Conservation (phyloP, 1,140 invertebrate genomes). For the Zaprionus ghesquierei region DNA sequence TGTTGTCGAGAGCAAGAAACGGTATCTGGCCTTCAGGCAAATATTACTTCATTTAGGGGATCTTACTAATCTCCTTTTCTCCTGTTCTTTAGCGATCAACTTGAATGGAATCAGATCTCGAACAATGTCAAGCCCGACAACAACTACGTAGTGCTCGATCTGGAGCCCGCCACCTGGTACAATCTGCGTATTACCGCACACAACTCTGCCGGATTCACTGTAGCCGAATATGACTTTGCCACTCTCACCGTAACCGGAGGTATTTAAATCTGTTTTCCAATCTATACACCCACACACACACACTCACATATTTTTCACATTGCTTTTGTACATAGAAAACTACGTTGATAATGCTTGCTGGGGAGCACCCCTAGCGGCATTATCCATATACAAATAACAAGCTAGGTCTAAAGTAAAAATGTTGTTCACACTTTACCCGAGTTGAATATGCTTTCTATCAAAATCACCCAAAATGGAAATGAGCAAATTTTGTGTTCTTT, state of each 20-base stretch:
- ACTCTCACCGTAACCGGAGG: conserved; percentile 97
- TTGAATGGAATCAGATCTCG: conserved; percentile 96
- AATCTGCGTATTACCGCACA: conserved; percentile 95
- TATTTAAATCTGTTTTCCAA: conserved; percentile 84
- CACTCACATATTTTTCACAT: conserved; percentile 43
- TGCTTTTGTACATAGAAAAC: conserved; percentile 82
- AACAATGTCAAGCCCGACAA: conserved; percentile 95
- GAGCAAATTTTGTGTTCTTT: conserved; percentile 56
- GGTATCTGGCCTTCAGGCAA: conserved; percentile 84
- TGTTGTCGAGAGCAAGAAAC: conserved; percentile 97
- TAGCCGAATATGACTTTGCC: conserved; percentile 96
- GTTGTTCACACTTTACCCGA: conserved; percentile 48
- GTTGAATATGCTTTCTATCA: conserved; percentile 66
- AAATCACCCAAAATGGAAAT: conserved; percentile 42
- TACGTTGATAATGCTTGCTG: conserved; percentile 63
- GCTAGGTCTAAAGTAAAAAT: conserved; percentile 59
- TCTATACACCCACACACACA: conserved; percentile 30
- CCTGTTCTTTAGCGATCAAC: conserved; percentile 85
- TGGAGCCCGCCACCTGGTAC: conserved; percentile 97
- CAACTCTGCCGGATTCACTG: conserved; percentile 97
- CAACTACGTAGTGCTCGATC: conserved; percentile 94
- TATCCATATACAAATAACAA: conserved; percentile 80
- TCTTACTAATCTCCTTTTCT: neutral
- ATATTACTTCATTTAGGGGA: neutral
- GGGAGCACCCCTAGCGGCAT: conserved; percentile 9